Conservation (phyloP, 2,113 vertebrate genomes). For the Andinoacara biseriatus region DNA sequence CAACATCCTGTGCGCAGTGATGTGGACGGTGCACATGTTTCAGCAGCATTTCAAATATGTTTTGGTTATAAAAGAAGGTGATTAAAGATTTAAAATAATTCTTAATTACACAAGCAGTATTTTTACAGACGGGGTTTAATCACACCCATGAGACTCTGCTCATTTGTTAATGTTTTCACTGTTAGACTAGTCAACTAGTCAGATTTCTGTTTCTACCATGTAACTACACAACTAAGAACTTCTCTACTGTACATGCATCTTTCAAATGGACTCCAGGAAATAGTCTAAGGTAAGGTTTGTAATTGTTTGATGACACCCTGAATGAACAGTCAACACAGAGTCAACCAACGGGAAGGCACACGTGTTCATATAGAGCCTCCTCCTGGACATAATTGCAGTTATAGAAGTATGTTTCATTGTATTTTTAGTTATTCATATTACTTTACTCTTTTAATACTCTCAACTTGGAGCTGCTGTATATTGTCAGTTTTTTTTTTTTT, state of each 20-base stretch:
- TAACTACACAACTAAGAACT: not conserved
- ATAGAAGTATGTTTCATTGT: not conserved
- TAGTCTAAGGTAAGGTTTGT: not conserved
- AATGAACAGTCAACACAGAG: not conserved
- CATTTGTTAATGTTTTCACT: not conserved
- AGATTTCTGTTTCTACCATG: not conserved
- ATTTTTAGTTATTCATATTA: not conserved
- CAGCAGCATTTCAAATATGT: not conserved
- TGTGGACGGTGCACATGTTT: not conserved
- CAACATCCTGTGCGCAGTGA: not conserved
- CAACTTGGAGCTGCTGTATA: not conserved
- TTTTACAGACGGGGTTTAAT: not conserved
- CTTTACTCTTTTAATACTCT: not conserved
- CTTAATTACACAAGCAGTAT: not conserved
- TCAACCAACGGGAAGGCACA: not conserved
- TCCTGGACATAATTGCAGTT: not conserved
- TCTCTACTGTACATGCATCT: not conserved
- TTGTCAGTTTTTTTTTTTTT: not conserved
- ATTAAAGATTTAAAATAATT: not conserved
- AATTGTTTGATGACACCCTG: not conserved
- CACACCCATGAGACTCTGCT: not conserved
- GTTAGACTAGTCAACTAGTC: not conserved
- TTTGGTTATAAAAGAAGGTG: not conserved
- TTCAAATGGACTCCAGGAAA: conserved; percentile 1
- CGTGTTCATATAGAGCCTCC: no score